These are phyloP conservation scores for Caiman crocodilus DNA, from an alignment of 2,797 vertebrate species.

Conservation along the genomic window DNA sequence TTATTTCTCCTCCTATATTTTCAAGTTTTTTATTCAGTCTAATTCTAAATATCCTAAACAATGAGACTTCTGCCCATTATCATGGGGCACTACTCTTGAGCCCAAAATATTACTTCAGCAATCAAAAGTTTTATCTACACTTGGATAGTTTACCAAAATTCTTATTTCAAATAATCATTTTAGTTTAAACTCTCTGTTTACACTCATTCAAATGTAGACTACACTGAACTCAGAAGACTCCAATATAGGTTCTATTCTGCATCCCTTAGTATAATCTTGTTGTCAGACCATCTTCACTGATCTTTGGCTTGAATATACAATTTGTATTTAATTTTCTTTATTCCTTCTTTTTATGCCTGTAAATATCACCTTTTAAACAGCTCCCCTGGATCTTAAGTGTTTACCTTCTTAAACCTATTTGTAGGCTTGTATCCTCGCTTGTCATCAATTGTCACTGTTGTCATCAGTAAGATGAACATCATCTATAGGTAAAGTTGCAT, in stretches of 20 bases:
- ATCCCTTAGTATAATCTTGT: neutral
- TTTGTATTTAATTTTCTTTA: neutral
- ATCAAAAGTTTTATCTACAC: slow-evolving; percentile 15
- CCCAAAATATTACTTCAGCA: slow-evolving; percentile 11
- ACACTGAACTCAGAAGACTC: rapidly evolving
- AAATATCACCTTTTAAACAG: slow-evolving; percentile 63
- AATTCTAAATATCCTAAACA: neutral
- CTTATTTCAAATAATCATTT: slow-evolving; percentile 28
- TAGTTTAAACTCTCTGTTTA: neutral
- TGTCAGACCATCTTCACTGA: neutral
- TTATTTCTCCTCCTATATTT: neutral
- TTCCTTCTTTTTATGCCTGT: neutral
- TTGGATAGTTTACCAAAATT: slow-evolving; percentile 37
- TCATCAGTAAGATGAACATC: slow-evolving; percentile 53
- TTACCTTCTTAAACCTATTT: slow-evolving; percentile 60
- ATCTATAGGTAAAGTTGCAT: slow-evolving; percentile 46
- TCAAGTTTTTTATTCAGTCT: neutral
- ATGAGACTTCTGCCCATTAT: neutral
- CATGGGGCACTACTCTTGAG: slow-evolving; percentile 9
- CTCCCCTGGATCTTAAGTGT: slow-evolving; percentile 7
- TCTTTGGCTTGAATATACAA: neutral
- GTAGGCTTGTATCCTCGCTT: slow-evolving; percentile 63
- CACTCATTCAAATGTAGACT: neutral
- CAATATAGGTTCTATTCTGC: neutral
- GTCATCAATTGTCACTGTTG: slow-evolving; percentile 43